Evolutionary conservation across 2,888 invertebrate species (phyloP), one percentile per base, ranked within the genome.

Genomic region (Nasonia oneida): DNA sequence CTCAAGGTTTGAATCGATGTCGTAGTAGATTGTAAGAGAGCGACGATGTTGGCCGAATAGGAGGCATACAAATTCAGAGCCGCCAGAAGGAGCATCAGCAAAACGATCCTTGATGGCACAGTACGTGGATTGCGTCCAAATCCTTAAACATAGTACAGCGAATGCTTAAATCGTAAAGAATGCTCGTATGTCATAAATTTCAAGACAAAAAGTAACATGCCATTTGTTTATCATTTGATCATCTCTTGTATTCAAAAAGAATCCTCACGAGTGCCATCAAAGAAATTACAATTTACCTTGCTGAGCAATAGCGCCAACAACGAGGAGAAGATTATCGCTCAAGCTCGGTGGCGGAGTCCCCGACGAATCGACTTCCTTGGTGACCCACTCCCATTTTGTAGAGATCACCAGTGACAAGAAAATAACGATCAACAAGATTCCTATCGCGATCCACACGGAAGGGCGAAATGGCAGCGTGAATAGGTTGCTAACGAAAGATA

Each of bases 21-120:
- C 0, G 96, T 96, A 42, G 96, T 96, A 0, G 96, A 96, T 91
- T 97, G 96, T 0, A 97, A 94, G 1, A 97, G 92, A 2, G 96
- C 96, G 0, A 97, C 97, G 74, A 97, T 97, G 89, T 96, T 96
- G 0, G 97, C 97, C 0, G 97, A 95, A 90, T 96, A 97, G 0
- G 97, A 96, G 0, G 96, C 96, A 90, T 96, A 97, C 0, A 97
- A 93, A 89, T 96, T 97, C 94, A 97, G 95, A 5, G 96, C 93
- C 0, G 96, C 94, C 14, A 96, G 91, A 89, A 96, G 95, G 0
- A 96, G 93, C 76, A 96, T 94, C 84, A 97, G 93, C 89, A 96
- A 94, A 0, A 96, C 95, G 37, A 96, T 94, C 47, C 96, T 94
- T 0, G 95, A 94, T 14, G 94, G 88, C 10, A 86, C 47, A 4